Percentiles rank a stretch among this genome's conserved stretches.
Conservation (phyloP, 1,140 invertebrate genomes). For the Pseudomyrmex gracilis region DNA sequence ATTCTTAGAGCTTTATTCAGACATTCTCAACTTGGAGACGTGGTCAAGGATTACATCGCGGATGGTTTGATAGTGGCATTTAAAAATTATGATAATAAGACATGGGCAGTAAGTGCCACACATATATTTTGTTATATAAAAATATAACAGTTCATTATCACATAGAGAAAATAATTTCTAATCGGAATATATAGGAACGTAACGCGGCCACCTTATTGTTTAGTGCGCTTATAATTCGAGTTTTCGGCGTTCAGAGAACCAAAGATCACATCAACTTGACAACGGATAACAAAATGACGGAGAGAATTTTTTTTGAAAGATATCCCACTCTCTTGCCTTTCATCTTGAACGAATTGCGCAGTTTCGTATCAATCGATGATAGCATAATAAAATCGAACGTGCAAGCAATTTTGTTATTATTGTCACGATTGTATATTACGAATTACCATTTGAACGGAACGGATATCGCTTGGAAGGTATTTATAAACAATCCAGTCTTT, state of each 20-base stretch:
- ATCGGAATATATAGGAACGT: constrained; percentile 87
- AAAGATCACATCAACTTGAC: constrained; percentile 90
- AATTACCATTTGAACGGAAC: constrained; percentile 88
- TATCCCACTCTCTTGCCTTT: constrained; percentile 93
- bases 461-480: constrained; percentile 89
- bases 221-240: constrained; percentile 93
- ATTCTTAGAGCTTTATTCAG: constrained; percentile 93
- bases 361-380: constrained; percentile 83
- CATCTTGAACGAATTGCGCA: constrained; percentile 89
- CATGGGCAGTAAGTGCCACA: constrained; percentile 90
- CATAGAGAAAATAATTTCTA: constrained; percentile 25
- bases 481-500: constrained; percentile 44
- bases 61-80: constrained; percentile 91
- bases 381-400: constrained; percentile 85
- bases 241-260: constrained; percentile 95
- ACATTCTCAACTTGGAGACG: constrained; percentile 91
- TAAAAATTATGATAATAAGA: constrained; percentile 89
- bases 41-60: constrained; percentile 90
- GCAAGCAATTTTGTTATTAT: constrained; percentile 92
- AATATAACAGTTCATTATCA: background rate
- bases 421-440: constrained; percentile 91
- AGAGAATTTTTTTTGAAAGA: constrained; percentile 93
- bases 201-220: constrained; percentile 96
- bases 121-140: constrained; percentile 31
- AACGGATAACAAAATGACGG: constrained; percentile 92